A percentile compares a stretch with the other conserved stretches of the same genome.
Evolutionary conservation across 2,113 vertebrate genomes (phyloP).

Genomic region (Labrus mixtus): DNA sequence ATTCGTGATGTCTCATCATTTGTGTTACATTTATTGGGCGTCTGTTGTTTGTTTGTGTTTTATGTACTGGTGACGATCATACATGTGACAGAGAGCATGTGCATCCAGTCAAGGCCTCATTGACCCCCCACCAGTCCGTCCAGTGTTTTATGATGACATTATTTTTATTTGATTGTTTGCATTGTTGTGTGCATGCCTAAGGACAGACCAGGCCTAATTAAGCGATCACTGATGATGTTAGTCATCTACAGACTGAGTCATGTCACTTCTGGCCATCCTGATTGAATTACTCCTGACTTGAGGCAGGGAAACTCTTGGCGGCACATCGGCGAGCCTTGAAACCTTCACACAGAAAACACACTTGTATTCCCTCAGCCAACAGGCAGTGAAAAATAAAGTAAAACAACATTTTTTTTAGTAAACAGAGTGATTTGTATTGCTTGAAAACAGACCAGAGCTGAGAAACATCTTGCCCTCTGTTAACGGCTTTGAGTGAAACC

Average conservation of each 20-base stretch:
- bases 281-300: constrained; percentile 51
- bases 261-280: constrained; percentile 55
- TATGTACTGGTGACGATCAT: neutral
- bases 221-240: constrained; percentile 40
- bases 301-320: constrained; percentile 65
- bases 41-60: constrained; percentile 18
- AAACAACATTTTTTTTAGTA: constrained; percentile 46
- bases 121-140: constrained; percentile 24
- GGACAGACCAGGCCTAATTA: constrained; percentile 35
- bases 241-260: constrained; percentile 50
- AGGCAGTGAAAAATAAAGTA: constrained; percentile 28
- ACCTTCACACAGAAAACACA: constrained; percentile 59
- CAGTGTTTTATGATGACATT: constrained; percentile 20
- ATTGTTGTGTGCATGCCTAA: constrained; percentile 24
- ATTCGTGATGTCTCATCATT: constrained; percentile 24
- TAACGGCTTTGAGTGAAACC: constrained; percentile 73
- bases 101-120: constrained; percentile 42
- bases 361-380: constrained; percentile 62
- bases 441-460: constrained; percentile 67
- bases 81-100: constrained; percentile 39
- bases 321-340: constrained; percentile 50
- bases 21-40: constrained; percentile 12
- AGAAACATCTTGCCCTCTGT: constrained; percentile 65
- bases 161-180: constrained; percentile 44
- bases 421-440: constrained; percentile 70